Base-by-base conservation (phyloP, 2,797 vertebrate genomes). In the Chelon labrosus region DNA sequence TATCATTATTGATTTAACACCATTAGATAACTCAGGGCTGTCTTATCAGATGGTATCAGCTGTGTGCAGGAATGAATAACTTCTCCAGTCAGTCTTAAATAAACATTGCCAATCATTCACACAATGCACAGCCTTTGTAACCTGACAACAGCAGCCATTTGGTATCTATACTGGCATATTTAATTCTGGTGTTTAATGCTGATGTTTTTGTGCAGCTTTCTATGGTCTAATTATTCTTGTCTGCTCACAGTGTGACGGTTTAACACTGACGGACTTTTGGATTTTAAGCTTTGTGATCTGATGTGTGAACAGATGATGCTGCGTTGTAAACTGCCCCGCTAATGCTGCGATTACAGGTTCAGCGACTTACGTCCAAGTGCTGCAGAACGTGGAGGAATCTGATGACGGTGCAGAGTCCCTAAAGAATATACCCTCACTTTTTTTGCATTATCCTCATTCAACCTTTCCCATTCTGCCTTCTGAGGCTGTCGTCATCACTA, bases 321-420 rank as follows among this genome's bases (percentile, higher is more conserved):
- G 66, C 55, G 58, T 47, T 58, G 62, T 77, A 79, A 82, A 83
- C 76, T 81, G 66, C 49, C 4, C 72, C 0, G 53, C 66, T 72
- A 59, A 76, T 65, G 61, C 70, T 50, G 71, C 22, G 50, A 67
- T 81, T 71, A 87, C 35, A 52, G 35, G 52, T 62, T 73, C 53
- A 17, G 56, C 10, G 50, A 73, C 60, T 77, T 60, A 27, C 14
- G 60, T 44, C 38, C 2, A 27, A 54, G 42, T 66, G 35, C 70
- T 46, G 66, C 39, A 65, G 51, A 71, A 41, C 22, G 42, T 46
- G 47, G 55, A 68, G 47, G 56, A 71, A 73, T 70, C 5, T 41
- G 49, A 65, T 69, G 62, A 76, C 10, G 3, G n/a, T 61, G 79
- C 77, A 56, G 70, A 70, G 56, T 66, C 56, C 68, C 84, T 16